Conservation (phyloP, 2,888 invertebrate species). For the Malachius bipustulatus region DNA sequence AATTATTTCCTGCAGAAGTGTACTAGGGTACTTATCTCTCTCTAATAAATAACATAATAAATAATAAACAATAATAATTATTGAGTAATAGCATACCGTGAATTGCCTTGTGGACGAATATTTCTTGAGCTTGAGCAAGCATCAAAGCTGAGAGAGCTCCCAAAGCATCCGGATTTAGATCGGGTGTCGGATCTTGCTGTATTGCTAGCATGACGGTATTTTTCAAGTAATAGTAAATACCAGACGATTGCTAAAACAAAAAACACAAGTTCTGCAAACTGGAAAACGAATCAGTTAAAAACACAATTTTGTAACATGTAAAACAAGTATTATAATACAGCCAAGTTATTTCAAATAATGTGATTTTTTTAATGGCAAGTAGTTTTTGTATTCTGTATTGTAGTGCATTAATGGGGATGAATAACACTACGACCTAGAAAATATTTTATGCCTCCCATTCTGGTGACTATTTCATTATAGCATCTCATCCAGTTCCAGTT, state of each 20-base stretch:
- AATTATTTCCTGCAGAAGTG: too few relatives aligned
- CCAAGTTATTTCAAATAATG: neutral
- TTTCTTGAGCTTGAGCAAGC: conserved; percentile 98
- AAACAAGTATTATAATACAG: conserved; percentile 2
- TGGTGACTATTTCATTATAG: too few relatives aligned
- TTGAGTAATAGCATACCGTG: too few relatives aligned
- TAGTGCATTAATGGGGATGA: too few relatives aligned
- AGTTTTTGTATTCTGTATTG: too few relatives aligned
- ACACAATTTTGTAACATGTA: too few relatives aligned
- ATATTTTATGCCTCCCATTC: too few relatives aligned
- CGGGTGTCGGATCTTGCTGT: conserved; percentile 92
- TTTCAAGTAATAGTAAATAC: conserved; percentile 80
- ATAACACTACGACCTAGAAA: too few relatives aligned
- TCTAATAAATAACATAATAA: too few relatives aligned
- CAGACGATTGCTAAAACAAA: conserved; percentile 64
- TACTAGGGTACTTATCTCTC: too few relatives aligned
- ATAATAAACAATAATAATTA: too few relatives aligned
- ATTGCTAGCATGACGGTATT: conserved; percentile 67
- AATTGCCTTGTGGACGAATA: conserved; percentile 89
- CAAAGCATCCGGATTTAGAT: conserved; percentile 86
- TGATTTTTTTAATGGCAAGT: conserved; percentile 3
- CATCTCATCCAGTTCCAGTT: too few relatives aligned
- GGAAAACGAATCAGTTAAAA: conserved; percentile 5
- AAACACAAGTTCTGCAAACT: conserved; percentile 5
- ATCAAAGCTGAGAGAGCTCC: conserved; percentile 76